Evolutionary conservation across 2,113 vertebrate species (phyloP).

Genomic region (Uropsilus gracilis): DNA sequence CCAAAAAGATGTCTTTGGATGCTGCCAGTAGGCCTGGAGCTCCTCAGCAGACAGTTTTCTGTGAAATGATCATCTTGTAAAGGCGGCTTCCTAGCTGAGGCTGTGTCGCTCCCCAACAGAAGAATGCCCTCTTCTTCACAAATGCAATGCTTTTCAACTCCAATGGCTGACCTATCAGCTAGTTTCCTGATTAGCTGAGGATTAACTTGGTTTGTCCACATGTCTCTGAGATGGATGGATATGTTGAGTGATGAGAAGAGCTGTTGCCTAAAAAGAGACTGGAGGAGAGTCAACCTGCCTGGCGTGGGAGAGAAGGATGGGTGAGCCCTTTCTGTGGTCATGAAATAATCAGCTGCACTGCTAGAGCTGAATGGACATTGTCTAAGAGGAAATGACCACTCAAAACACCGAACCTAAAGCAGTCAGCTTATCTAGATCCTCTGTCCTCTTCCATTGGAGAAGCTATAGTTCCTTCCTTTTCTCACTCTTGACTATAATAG

Average conservation of each 20-base stretch:
- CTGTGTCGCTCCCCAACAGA: conserved; percentile 74
- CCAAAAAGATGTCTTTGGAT: not conserved
- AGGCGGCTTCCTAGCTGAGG: conserved; percentile 73
- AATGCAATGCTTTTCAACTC: conserved; percentile 76
- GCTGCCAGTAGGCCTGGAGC: conserved; percentile 62
- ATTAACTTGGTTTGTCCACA: conserved; percentile 74
- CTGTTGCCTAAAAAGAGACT: not conserved
- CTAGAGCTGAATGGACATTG: not conserved
- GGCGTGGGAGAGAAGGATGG: not conserved
- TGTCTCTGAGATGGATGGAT: conserved; percentile 77
- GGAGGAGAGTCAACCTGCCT: not conserved
- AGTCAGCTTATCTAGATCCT: not conserved
- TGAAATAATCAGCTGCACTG: not conserved
- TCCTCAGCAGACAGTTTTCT: conserved; percentile 75
- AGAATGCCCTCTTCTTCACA: conserved; percentile 78
- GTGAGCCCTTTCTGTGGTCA: not conserved
- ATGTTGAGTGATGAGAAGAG: conserved; percentile 77
- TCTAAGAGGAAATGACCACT: not conserved
- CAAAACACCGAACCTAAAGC: not conserved
- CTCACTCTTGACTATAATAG: not conserved
- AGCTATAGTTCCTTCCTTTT: not conserved
- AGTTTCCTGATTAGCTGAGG: conserved; percentile 71
- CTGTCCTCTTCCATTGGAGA: not conserved
- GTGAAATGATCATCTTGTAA: conserved; percentile 79
- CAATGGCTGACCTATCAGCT: conserved; percentile 77